Percentiles rank a stretch among this genome's conserved stretches.
Evolutionary conservation across 2,888 invertebrate genomes (phyloP).

Genomic region (Polyploca ridens): DNA sequence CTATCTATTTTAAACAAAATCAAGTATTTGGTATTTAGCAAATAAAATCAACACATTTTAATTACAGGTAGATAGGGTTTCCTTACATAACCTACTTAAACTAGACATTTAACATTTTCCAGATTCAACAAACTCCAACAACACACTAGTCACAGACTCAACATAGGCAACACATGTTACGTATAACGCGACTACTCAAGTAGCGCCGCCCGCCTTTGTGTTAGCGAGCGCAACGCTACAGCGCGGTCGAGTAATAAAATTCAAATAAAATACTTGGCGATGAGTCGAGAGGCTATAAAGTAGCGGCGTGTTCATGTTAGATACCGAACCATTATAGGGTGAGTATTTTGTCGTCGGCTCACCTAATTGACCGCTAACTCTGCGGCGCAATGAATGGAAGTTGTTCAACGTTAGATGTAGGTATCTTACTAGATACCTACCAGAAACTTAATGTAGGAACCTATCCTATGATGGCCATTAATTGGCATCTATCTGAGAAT

Average conservation of each 20-base stretch:
- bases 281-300: constrained; percentile 9
- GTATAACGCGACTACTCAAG: constrained; percentile 10
- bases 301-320: constrained; percentile 9
- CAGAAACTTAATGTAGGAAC: no score
- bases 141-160: constrained; percentile 1
- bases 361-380: constrained; percentile 5
- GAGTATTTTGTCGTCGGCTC: constrained; percentile 9
- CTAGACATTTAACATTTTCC: not conserved
- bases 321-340: constrained; percentile 7
- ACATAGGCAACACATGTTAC: constrained; percentile 8
- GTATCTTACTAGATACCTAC: no score
- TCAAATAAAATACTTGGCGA: constrained; percentile 13
- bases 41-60: no score
- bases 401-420: no score
- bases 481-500: no score
- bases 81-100: no score
- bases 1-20: no score
- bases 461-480: no score
- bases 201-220: not conserved
- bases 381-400: no score
- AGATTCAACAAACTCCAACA: constrained; percentile 1
- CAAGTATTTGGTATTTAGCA: no score
- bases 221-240: not conserved
- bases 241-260: constrained; percentile 8
- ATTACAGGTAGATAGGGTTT: no score